Evolutionary conservation across 1,140 invertebrate species (phyloP).

Genomic region (Polypedilum vanderplanki): DNA sequence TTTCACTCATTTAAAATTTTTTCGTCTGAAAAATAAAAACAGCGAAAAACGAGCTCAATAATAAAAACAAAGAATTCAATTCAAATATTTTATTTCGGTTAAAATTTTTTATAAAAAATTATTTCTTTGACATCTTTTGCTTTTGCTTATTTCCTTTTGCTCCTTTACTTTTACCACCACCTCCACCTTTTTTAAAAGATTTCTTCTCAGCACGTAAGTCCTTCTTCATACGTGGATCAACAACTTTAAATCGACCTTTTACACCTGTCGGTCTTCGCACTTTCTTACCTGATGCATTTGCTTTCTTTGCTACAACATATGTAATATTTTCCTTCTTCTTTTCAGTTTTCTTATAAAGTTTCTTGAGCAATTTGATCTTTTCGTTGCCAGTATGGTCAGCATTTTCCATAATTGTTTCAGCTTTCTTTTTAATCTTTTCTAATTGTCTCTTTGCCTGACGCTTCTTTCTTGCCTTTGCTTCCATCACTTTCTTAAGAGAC

Average conservation of each 20-base stretch:
- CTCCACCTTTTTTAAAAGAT: conserved; percentile 41
- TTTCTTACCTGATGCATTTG: conserved; percentile 63
- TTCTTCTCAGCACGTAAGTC: conserved; percentile 67
- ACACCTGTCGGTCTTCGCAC: conserved; percentile 74
- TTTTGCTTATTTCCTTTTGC: conserved; percentile 43
- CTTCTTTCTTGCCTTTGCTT: conserved; percentile 97
- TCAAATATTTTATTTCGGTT: not conserved
- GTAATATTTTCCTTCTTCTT: conserved; percentile 82
- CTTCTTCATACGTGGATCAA: conserved; percentile 95
- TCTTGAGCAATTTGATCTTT: conserved; percentile 84
- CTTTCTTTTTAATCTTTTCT: conserved; percentile 92
- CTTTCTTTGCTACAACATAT: conserved; percentile 91
- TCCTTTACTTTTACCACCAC: not conserved
- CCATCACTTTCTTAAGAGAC: conserved; percentile 96
- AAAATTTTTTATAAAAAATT: not conserved
- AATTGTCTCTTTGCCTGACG: conserved; percentile 74
- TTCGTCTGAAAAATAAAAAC: not conserved
- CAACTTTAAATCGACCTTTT: conserved; percentile 88
- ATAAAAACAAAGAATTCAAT: not conserved
- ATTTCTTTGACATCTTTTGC: conserved; percentile 31
- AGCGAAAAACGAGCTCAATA: not conserved
- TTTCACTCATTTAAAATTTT: not conserved
- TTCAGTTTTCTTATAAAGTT: conserved; percentile 88
- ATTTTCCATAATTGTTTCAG: conserved; percentile 85
- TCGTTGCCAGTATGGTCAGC: conserved; percentile 82